Conservation (phyloP, 2,113 vertebrate species). For the Alethe diademata region DNA sequence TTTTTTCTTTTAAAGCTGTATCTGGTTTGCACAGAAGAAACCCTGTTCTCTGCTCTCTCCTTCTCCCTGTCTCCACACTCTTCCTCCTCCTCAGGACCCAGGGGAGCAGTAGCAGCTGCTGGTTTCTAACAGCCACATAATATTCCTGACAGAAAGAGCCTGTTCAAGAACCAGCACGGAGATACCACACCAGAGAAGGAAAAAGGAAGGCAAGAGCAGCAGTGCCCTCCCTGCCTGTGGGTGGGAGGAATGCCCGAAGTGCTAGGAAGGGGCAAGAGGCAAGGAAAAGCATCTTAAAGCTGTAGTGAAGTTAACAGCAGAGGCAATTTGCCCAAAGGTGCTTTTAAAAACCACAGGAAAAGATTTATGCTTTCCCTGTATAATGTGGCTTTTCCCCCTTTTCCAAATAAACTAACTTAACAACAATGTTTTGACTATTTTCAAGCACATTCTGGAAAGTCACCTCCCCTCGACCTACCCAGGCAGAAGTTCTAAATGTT, state of each 20-base stretch:
- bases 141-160: constrained; percentile 6
- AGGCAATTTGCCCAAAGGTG: constrained; percentile 64
- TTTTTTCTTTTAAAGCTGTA: not conserved
- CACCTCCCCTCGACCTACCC: constrained; percentile 29
- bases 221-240: not conserved
- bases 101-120: not conserved
- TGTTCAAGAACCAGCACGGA: not conserved
- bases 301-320: constrained; percentile 18
- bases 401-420: constrained; percentile 63
- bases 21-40: not conserved
- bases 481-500: constrained; percentile 24
- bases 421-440: constrained; percentile 60
- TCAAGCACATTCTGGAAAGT: constrained; percentile 26
- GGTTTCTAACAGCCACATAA: not conserved
- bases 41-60: not conserved
- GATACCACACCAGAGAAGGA: not conserved
- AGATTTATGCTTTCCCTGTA: constrained; percentile 61
- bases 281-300: constrained; percentile 51
- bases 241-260: not conserved
- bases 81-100: not conserved
- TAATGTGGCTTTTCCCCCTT: constrained; percentile 49
- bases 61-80: not conserved
- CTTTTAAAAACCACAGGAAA: constrained; percentile 70
- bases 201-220: not conserved
- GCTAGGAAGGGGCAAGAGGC: not conserved